Conservation (phyloP, 2,797 vertebrate genomes). For the Salarias fasciatus region DNA sequence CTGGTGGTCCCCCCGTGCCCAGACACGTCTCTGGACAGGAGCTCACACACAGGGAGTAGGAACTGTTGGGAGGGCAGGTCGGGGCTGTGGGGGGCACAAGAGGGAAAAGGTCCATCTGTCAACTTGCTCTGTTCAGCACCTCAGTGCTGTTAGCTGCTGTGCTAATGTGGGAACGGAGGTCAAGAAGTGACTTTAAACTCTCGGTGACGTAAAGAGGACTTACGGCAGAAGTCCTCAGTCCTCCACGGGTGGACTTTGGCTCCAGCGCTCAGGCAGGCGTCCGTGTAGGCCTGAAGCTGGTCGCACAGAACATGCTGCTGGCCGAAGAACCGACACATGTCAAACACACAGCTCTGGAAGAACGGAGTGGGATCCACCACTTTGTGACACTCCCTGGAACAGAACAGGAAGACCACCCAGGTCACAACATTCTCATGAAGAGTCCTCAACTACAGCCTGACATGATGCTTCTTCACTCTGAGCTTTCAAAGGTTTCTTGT, state of each 20-base stretch:
- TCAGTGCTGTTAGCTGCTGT: no score
- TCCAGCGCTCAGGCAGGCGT: slow-evolving; percentile 81
- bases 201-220: slow-evolving; percentile 48
- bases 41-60: slow-evolving; percentile 82
- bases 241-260: slow-evolving; percentile 83
- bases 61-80: slow-evolving; percentile 83
- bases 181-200: no score
- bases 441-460: no score
- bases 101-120: no score
- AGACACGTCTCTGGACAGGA: slow-evolving; percentile 83
- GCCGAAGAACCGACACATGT: slow-evolving; percentile 85
- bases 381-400: slow-evolving; percentile 78
- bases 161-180: no score
- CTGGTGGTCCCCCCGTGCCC: slow-evolving; percentile 49
- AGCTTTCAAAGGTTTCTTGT: no score
- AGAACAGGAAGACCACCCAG: no score
- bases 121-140: no score
- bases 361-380: slow-evolving; percentile 79
- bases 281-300: slow-evolving; percentile 85
- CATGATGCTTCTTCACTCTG: no score
- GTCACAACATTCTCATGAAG: no score
- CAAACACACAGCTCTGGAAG: slow-evolving; percentile 83
- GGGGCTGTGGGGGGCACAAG: slow-evolving; percentile 70
- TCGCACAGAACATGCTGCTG: slow-evolving; percentile 79
- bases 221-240: slow-evolving; percentile 83